A percentile compares a stretch with the other conserved stretches of the same genome.
These are phyloP conservation scores for Pyrrhopygopsis socrates DNA, from an alignment of 2,888 invertebrate species.

Conservation along the genomic window DNA sequence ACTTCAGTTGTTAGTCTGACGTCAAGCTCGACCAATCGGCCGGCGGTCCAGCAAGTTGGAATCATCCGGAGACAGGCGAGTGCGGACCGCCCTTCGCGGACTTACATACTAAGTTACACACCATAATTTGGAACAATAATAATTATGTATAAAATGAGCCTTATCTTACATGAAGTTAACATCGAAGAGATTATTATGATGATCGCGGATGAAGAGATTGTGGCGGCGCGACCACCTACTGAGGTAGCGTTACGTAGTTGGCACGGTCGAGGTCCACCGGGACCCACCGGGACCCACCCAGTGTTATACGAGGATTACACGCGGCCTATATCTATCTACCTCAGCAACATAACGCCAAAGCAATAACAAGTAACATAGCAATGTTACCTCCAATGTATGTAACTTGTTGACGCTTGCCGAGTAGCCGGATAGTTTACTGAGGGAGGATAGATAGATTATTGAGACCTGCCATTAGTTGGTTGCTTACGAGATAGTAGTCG, in stretches of 20 bases:
- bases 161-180: constrained; percentile 84
- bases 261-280: constrained; percentile 28
- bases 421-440: too few species aligned
- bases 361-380: too few species aligned
- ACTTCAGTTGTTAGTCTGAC: too few species aligned
- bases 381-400: too few species aligned
- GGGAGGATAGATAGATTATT: too few species aligned
- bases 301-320: too few species aligned
- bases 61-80: constrained; percentile 26
- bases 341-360: too few species aligned
- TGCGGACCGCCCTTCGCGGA: constrained; percentile 28
- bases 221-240: constrained; percentile 45
- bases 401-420: too few species aligned
- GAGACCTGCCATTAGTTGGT: constrained; percentile 57
- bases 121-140: constrained; percentile 61
- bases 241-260: constrained; percentile 31
- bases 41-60: too few species aligned
- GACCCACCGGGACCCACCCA: background rate
- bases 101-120: constrained; percentile 66
- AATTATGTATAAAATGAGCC: constrained; percentile 58
- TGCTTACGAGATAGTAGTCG: constrained; percentile 54
- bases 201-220: constrained; percentile 54
- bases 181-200: constrained; percentile 85
- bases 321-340: too few species aligned
- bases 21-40: too few species aligned